A percentile compares a stretch with the other conserved stretches of the same genome.
These are phyloP conservation scores for Drosophila persimilis DNA, from an alignment of 1,140 invertebrate genomes.

Conservation along the genomic window DNA sequence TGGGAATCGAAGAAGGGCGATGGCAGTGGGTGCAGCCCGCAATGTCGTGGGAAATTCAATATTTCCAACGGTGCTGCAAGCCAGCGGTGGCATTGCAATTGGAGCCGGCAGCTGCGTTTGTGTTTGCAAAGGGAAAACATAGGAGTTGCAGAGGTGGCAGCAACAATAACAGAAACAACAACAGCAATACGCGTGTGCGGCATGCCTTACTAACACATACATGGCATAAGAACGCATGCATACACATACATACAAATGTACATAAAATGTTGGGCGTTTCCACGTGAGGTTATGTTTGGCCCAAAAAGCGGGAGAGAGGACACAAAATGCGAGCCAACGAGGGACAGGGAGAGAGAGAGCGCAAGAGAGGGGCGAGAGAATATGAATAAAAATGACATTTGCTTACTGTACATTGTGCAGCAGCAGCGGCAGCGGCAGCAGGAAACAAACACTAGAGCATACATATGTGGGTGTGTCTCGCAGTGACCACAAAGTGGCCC, in stretches of 20 bases:
- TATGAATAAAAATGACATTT: constrained; percentile 46
- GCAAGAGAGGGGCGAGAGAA: constrained; percentile 4
- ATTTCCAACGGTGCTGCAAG: constrained; percentile 22
- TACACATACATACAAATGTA: constrained; percentile 16
- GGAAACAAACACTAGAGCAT: background rate
- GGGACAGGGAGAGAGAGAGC: constrained; percentile 10
- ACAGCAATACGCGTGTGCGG: constrained; percentile 14
- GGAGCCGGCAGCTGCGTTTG: constrained; percentile 30
- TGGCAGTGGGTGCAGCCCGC: constrained; percentile 2
- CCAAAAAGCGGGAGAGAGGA: constrained; percentile 15
- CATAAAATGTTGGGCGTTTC: constrained; percentile 75
- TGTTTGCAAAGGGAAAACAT: constrained; percentile 60
- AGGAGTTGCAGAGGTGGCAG: constrained; percentile 47
- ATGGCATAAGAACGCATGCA: constrained; percentile 8
- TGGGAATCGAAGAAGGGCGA: constrained; percentile 10
- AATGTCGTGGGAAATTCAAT: constrained; percentile 57
- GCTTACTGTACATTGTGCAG: constrained; percentile 64
- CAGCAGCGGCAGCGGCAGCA: background rate
- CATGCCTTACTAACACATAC: constrained; percentile 15
- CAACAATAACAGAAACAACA: constrained; percentile 37
- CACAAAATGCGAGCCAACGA: constrained; percentile 16
- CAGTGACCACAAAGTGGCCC: constrained; percentile 5
- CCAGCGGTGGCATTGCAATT: background rate
- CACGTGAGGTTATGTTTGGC: constrained; percentile 78
- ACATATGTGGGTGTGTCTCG: constrained; percentile 38